phyloP scores from a whole-genome alignment of 2,797 vertebrate species.

The Tamandua tetradactyla region DNA sequence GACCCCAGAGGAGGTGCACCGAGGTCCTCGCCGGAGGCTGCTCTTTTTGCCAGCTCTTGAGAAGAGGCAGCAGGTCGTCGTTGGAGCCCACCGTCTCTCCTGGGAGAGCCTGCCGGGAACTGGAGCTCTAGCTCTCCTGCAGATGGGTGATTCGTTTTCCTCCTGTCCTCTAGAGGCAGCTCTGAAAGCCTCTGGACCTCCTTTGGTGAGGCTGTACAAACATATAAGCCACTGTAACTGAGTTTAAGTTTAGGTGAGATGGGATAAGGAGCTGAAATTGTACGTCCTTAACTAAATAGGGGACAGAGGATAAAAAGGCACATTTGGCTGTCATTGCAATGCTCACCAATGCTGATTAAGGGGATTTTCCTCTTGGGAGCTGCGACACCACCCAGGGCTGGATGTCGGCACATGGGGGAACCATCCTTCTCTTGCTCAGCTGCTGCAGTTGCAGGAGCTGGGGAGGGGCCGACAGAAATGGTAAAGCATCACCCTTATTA shows the following conservation, averaged over 20 bases:
- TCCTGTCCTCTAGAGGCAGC: background rate
- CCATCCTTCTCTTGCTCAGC: fast-evolving
- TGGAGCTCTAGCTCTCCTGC: fast-evolving
- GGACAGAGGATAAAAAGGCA: background rate
- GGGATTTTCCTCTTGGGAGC: background rate
- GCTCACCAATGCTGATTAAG: background rate
- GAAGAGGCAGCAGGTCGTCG: fast-evolving
- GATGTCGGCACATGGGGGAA: fast-evolving
- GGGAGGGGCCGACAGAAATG: background rate
- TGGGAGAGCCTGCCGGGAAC: fast-evolving
- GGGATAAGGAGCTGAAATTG: fast-evolving
- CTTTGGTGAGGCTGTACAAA: background rate
- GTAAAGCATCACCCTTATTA: background rate
- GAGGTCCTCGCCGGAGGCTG: background rate
- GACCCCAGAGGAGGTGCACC: fast-evolving
- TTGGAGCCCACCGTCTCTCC: too few relatives aligned
- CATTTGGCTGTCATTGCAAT: background rate
- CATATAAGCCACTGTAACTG: fast-evolving
- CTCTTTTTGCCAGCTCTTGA: background rate
- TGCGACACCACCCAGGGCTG: too few relatives aligned
- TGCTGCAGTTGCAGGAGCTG: fast-evolving
- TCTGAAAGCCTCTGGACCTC: background rate
- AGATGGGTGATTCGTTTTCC: background rate
- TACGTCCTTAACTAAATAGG: background rate
- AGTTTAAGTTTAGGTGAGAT: background rate